phyloP scores from a whole-genome alignment of 2,113 vertebrate species.

The Ageneiosus marmoratus region DNA sequence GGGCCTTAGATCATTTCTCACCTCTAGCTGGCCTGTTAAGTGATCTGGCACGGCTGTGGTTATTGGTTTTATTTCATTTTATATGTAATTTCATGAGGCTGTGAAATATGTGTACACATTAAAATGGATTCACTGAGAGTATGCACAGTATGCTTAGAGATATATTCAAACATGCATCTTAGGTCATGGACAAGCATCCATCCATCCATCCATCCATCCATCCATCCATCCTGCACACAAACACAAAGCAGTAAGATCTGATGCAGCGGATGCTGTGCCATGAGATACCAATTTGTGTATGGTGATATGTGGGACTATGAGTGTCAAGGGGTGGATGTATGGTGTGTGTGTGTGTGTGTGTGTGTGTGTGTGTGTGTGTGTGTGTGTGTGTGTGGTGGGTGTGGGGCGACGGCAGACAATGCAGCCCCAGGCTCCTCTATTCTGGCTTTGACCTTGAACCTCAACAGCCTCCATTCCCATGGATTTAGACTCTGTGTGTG shows the following conservation, averaged over 20 bases:
- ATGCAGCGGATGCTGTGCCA: constrained; percentile 26
- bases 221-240: background rate
- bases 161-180: constrained; percentile 8
- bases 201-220: constrained; percentile 28
- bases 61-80: constrained; percentile 19
- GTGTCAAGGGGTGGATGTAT: constrained; percentile 19
- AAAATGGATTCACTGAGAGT: background rate
- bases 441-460: constrained; percentile 57
- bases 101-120: background rate
- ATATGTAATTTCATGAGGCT: constrained; percentile 7
- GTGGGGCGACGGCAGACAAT: constrained; percentile 47
- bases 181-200: constrained; percentile 65
- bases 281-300: constrained; percentile 21
- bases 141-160: background rate
- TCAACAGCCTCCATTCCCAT: constrained; percentile 51
- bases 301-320: constrained; percentile 17
- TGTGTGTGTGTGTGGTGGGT: constrained; percentile 26
- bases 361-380: constrained; percentile 37
- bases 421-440: constrained; percentile 45
- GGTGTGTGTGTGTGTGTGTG: constrained; percentile 18
- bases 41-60: constrained; percentile 13
- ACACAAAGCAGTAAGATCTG: constrained; percentile 18
- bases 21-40: constrained; percentile 38
- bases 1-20: constrained; percentile 50
- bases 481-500: constrained; percentile 41